phyloP scores from a whole-genome alignment of 2,113 vertebrate genomes.

The Lipophrys pholis region DNA sequence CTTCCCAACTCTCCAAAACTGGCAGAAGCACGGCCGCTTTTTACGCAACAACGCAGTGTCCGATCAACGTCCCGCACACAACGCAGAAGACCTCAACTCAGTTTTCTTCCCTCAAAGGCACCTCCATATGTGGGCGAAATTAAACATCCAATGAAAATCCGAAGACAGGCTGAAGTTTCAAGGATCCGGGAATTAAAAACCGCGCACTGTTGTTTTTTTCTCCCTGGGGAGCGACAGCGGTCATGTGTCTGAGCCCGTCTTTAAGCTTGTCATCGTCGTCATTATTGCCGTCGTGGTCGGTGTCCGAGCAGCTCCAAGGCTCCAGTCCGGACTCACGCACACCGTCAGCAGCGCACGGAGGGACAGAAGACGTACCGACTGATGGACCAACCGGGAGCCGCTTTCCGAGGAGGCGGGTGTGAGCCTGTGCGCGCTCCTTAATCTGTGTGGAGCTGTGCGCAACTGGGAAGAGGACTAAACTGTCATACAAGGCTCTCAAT shows the following conservation, averaged over 20 bases:
- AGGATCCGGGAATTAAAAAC: slow-evolving; percentile 12
- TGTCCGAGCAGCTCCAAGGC: slow-evolving; percentile 32
- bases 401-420: slow-evolving; percentile 60
- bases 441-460: slow-evolving; percentile 33
- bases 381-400: slow-evolving; percentile 72
- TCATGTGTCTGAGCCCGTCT: slow-evolving; percentile 59
- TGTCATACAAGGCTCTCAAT: slow-evolving; percentile 37
- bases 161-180: slow-evolving; percentile 44
- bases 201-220: neutral
- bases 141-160: slow-evolving; percentile 3
- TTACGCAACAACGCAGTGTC: slow-evolving; percentile 69
- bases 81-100: slow-evolving; percentile 58
- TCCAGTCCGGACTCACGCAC: slow-evolving; percentile 40
- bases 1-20: slow-evolving; percentile 67
- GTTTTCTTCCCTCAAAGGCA: slow-evolving; percentile 39
- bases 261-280: slow-evolving; percentile 26
- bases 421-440: slow-evolving; percentile 32
- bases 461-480: slow-evolving; percentile 26
- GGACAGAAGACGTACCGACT: slow-evolving; percentile 69
- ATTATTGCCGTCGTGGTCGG: slow-evolving; percentile 22
- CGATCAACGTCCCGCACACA: slow-evolving; percentile 38
- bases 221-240: slow-evolving; percentile 21
- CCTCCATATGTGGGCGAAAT: slow-evolving; percentile 29
- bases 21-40: slow-evolving; percentile 32
- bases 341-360: slow-evolving; percentile 33